Evolutionary conservation across 2,113 vertebrate genomes (phyloP).

Genomic region (Hirundichthys speculiger): DNA sequence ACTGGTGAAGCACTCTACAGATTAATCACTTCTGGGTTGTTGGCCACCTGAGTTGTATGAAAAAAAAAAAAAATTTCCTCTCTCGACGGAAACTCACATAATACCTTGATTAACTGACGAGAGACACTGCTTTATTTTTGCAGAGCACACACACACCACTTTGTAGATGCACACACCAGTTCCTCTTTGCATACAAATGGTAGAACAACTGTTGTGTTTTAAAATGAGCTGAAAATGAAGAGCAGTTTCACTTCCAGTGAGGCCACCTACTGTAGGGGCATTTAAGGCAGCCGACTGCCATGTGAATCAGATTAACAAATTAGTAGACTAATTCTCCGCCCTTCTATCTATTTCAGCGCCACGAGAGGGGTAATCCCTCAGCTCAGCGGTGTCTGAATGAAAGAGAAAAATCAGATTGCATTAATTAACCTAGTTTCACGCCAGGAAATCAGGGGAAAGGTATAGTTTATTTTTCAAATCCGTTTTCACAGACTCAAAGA

Average conservation of each 20-base stretch:
- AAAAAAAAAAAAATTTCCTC: not conserved
- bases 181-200: conserved; percentile 30
- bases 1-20: conserved; percentile 41
- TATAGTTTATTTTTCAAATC: no score
- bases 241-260: conserved; percentile 20
- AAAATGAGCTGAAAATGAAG: conserved; percentile 25
- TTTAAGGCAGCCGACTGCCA: conserved; percentile 44
- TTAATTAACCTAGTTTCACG: conserved; percentile 21
- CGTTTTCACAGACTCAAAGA: not conserved
- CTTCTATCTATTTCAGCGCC: conserved; percentile 16
- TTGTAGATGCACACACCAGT: not conserved
- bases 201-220: conserved; percentile 14
- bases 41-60: conserved; percentile 9
- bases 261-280: conserved; percentile 7
- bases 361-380: conserved; percentile 51
- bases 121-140: not conserved
- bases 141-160: no score
- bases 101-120: not conserved
- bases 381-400: conserved; percentile 18
- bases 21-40: conserved; percentile 27
- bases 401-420: conserved; percentile 9
- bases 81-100: conserved; percentile 1
- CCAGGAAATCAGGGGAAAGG: not conserved
- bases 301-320: conserved; percentile 72
- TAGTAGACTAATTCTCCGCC: conserved; percentile 67